Evolutionary conservation across 2,797 vertebrate species (phyloP).

Genomic region (Cygnus olor): DNA sequence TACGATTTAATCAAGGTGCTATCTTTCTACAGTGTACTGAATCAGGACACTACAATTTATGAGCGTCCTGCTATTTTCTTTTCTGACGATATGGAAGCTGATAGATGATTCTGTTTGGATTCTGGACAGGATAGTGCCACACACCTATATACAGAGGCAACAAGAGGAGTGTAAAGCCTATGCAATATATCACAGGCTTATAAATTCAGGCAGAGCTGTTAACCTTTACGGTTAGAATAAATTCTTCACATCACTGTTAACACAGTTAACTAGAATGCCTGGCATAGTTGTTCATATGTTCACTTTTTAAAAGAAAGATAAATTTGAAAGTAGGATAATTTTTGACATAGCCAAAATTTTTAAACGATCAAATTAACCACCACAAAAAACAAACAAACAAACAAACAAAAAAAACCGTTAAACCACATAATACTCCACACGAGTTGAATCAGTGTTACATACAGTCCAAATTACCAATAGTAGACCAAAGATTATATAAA

Average conservation of each 20-base stretch:
- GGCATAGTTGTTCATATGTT: not conserved
- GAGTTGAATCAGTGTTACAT: not conserved
- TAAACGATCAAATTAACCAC: not conserved
- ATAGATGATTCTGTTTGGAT: not conserved
- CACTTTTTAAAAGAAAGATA: not conserved
- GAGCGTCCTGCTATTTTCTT: not conserved
- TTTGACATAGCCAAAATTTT: not conserved
- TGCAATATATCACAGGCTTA: not conserved
- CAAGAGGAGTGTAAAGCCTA: not conserved
- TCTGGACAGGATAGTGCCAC: not conserved
- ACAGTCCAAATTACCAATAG: not conserved
- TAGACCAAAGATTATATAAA: not conserved
- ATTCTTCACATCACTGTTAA: not conserved
- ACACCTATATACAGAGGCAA: not conserved
- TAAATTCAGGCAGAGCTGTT: not conserved
- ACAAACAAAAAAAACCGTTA: not conserved
- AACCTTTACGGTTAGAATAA: not conserved
- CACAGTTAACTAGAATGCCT: not conserved
- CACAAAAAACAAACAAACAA: not conserved
- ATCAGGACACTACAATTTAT: not conserved
- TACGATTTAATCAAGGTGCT: not conserved
- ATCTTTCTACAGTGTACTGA: not conserved
- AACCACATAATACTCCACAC: not conserved
- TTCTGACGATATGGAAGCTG: not conserved
- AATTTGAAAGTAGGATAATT: not conserved